Evolutionary conservation across 2,113 vertebrate species (phyloP).

Genomic region (Lepisosteus osseus): DNA sequence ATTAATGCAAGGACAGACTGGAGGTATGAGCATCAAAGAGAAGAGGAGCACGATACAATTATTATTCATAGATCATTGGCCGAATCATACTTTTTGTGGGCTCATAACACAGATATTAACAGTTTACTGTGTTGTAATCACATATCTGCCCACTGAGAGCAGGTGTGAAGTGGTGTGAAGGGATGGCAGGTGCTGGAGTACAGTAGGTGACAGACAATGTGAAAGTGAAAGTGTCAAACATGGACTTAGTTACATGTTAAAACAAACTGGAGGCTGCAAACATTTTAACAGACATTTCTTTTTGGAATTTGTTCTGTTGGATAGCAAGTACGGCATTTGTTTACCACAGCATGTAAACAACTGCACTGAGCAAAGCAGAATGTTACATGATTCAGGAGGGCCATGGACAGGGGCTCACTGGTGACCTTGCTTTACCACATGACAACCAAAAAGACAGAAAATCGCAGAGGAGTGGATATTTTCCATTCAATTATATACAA

Average conservation of each 20-base stretch:
- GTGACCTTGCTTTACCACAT: background rate
- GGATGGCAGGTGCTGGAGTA: too few relatives aligned
- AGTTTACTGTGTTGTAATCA: background rate
- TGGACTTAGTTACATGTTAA: background rate
- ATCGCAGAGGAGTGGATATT: too few relatives aligned
- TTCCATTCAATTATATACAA: too few relatives aligned
- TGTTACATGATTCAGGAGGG: background rate
- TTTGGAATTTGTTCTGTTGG: conserved; percentile 3
- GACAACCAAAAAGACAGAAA: background rate
- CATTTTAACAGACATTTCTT: background rate
- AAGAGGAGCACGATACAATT: background rate
- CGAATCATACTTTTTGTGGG: background rate
- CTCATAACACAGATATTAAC: background rate
- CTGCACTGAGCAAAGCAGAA: conserved; percentile 6
- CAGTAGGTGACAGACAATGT: too few relatives aligned
- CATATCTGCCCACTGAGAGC: too few relatives aligned
- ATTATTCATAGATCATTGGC: background rate
- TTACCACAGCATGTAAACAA: conserved; percentile 11
- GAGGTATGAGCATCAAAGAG: background rate
- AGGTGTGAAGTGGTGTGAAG: too few relatives aligned
- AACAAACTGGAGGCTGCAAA: background rate
- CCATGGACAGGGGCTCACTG: background rate
- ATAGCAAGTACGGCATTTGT: conserved; percentile 12
- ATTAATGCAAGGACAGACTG: background rate
- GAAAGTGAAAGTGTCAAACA: conserved; percentile 5